phyloP scores from a whole-genome alignment of 2,113 vertebrate species.

The Oryzias melastigma region DNA sequence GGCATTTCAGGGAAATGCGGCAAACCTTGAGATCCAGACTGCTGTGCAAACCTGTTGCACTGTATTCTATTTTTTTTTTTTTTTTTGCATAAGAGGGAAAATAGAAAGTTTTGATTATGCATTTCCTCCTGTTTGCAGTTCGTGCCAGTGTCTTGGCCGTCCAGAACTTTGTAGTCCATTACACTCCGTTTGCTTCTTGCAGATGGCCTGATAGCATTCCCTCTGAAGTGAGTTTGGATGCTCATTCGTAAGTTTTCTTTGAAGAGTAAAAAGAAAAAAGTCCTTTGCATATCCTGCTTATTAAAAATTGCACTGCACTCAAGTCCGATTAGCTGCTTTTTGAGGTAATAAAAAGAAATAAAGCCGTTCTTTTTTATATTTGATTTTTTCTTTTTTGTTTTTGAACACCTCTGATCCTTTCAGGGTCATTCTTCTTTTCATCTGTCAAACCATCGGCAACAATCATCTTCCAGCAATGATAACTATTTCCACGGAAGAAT shows the following conservation, averaged over 20 bases:
- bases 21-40: conserved; percentile 35
- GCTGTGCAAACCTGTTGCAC: conserved; percentile 20
- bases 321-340: conserved; percentile 4
- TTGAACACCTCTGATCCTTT: neutral
- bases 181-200: conserved; percentile 33
- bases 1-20: conserved; percentile 36
- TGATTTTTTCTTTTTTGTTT: neutral
- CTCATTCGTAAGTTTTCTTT: conserved; percentile 39
- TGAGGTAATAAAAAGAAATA: neutral
- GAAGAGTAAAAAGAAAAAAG: conserved; percentile 35
- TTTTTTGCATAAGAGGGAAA: too few species aligned
- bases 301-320: conserved; percentile 14
- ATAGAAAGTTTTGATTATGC: too few species aligned
- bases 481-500: neutral
- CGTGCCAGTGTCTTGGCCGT: conserved; percentile 15
- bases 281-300: conserved; percentile 20
- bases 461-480: neutral
- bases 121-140: neutral
- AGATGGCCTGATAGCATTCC: conserved; percentile 46
- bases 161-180: conserved; percentile 25
- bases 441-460: neutral
- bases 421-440: neutral
- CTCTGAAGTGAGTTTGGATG: conserved; percentile 42
- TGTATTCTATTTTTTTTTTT: neutral
- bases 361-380: neutral